phyloP scores from a whole-genome alignment of 2,888 invertebrate species.

The Congeria kusceri region DNA sequence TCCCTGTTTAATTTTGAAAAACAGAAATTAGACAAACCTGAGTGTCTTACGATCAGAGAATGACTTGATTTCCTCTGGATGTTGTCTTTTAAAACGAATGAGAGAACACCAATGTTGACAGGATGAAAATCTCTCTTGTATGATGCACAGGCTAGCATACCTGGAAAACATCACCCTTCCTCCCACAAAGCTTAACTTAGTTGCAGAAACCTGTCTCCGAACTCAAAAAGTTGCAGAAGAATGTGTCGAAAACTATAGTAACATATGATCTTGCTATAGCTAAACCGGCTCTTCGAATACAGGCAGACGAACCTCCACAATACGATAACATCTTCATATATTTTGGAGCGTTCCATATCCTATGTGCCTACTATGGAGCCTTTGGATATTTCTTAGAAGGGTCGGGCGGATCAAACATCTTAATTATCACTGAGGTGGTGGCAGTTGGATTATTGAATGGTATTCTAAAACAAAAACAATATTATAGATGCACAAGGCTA shows the following conservation, averaged over 20 bases:
- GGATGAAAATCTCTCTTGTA: constrained; percentile 54
- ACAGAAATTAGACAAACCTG: too few relatives aligned
- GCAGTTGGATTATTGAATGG: too few relatives aligned
- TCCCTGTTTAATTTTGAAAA: too few relatives aligned
- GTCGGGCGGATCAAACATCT: constrained; percentile 58
- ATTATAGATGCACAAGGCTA: too few relatives aligned
- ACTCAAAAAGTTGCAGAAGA: constrained; percentile 49
- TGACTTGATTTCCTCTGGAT: too few relatives aligned
- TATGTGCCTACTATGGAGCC: constrained; percentile 56
- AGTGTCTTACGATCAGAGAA: too few relatives aligned
- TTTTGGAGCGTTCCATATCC: constrained; percentile 65
- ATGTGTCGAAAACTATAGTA: constrained; percentile 35
- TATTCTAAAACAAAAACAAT: too few relatives aligned
- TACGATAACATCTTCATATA: constrained; percentile 65
- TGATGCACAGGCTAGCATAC: constrained; percentile 44
- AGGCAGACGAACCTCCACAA: constrained; percentile 51
- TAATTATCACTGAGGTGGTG: constrained; percentile 60
- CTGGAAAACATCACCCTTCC: constrained; percentile 48
- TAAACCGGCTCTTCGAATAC: constrained; percentile 59
- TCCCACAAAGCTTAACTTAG: constrained; percentile 54
- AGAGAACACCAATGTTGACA: constrained; percentile 52
- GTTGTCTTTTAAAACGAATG: too few relatives aligned
- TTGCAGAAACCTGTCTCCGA: constrained; percentile 51
- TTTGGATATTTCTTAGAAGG: constrained; percentile 59
- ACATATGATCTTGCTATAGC: constrained; percentile 42